Conservation (phyloP, 1,140 invertebrate species). For the Leguminivora glycinivorella region DNA sequence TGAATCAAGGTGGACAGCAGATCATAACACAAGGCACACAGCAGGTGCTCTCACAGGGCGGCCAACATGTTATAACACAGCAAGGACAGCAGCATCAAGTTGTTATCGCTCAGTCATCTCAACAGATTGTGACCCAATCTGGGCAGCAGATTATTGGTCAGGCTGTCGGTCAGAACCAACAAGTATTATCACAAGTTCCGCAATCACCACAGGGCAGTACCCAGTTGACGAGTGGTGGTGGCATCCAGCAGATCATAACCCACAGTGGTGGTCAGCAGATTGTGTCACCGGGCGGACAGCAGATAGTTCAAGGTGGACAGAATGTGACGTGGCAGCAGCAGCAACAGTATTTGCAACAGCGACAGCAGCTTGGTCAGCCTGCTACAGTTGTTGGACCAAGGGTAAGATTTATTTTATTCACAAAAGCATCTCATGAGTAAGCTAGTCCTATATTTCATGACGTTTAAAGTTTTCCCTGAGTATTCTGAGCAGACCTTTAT, state of each 20-base stretch:
- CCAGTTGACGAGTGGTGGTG: constrained; percentile 52
- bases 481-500: too few species aligned
- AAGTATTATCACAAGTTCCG: constrained; percentile 67
- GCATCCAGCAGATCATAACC: constrained; percentile 70
- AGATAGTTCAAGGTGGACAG: constrained; percentile 70
- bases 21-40: constrained; percentile 67
- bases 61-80: constrained; percentile 73
- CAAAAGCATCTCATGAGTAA: too few species aligned
- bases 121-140: constrained; percentile 68
- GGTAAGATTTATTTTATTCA: constrained; percentile 47
- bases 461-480: too few species aligned
- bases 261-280: constrained; percentile 72
- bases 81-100: constrained; percentile 73
- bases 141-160: constrained; percentile 71
- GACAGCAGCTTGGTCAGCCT: constrained; percentile 70
- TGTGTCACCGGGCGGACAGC: constrained; percentile 69
- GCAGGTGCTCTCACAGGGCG: constrained; percentile 68
- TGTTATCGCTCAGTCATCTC: constrained; percentile 66
- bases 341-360: constrained; percentile 71
- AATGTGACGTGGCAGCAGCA: constrained; percentile 72
- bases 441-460: too few species aligned
- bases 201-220: constrained; percentile 62
- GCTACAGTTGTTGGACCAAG: constrained; percentile 70
- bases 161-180: constrained; percentile 63
- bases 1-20: constrained; percentile 69